These are phyloP conservation scores for Malurus melanocephalus DNA, from an alignment of 2,113 vertebrate species.

Conservation along the genomic window DNA sequence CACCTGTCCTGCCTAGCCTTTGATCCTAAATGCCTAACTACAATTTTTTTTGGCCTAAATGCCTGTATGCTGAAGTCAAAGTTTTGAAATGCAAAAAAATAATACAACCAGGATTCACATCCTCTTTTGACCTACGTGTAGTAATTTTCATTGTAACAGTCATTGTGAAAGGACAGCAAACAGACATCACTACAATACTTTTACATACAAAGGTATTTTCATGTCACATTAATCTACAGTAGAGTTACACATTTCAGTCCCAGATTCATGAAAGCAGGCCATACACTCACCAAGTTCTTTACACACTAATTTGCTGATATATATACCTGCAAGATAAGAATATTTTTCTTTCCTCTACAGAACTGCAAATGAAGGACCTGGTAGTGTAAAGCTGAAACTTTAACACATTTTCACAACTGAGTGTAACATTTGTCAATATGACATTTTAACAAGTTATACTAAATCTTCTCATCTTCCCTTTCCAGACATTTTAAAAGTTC, in stretches of 20 bases:
- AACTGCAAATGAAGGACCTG: background rate
- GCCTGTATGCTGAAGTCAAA: background rate
- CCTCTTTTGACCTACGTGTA: background rate
- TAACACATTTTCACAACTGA: background rate
- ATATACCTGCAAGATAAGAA: background rate
- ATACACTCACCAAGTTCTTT: background rate
- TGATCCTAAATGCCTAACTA: background rate
- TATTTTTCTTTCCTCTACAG: background rate
- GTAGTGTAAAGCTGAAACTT: background rate
- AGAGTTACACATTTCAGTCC: background rate
- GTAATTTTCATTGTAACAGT: background rate
- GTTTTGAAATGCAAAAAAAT: background rate
- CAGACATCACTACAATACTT: background rate
- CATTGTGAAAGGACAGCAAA: background rate
- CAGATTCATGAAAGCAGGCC: background rate
- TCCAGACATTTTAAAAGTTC: background rate
- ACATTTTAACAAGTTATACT: background rate
- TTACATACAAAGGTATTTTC: background rate
- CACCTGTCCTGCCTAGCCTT: background rate
- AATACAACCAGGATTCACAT: background rate
- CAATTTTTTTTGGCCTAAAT: background rate
- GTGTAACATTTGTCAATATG: background rate
- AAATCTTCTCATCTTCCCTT: background rate
- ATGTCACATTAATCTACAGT: background rate
- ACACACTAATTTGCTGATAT: background rate